Percentiles rank a stretch among this genome's conserved stretches.
phyloP scores from a whole-genome alignment of 2,797 vertebrate species.

The Myiotriccus ornatus region DNA sequence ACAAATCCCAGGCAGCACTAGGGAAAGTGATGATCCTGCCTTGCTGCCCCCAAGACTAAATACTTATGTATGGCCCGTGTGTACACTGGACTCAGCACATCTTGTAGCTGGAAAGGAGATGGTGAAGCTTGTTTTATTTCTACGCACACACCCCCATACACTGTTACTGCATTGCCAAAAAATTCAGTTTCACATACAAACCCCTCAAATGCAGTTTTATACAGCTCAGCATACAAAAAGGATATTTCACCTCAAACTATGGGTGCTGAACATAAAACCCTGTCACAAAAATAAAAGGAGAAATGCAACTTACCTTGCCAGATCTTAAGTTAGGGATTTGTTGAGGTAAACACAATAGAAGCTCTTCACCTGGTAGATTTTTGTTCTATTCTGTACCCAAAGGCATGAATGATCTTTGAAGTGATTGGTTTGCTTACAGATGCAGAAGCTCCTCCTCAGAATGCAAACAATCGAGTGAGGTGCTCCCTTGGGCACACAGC shows the following conservation, averaged over 20 bases:
- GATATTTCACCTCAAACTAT: not conserved
- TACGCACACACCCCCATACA: too few species aligned
- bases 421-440: not conserved
- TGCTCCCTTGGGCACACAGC: not conserved
- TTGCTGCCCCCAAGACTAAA: not conserved
- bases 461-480: not conserved
- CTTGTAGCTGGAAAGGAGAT: rapidly evolving
- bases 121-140: not conserved
- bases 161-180: not conserved
- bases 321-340: not conserved
- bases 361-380: not conserved
- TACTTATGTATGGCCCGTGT: rapidly evolving
- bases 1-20: not conserved
- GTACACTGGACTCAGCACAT: rapidly evolving
- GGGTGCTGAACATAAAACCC: not conserved
- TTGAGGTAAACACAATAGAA: not conserved
- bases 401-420: not conserved
- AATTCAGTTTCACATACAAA: not conserved
- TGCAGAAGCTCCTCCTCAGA: not conserved
- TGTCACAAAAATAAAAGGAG: not conserved
- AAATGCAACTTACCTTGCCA: slow-evolving; percentile 19
- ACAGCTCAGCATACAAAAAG: not conserved
- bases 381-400: not conserved
- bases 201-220: not conserved
- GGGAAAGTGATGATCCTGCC: not conserved